Evolutionary conservation across 2,888 invertebrate genomes (phyloP), one percentile per base, ranked within the genome.

Genomic region (Theretra japonica): DNA sequence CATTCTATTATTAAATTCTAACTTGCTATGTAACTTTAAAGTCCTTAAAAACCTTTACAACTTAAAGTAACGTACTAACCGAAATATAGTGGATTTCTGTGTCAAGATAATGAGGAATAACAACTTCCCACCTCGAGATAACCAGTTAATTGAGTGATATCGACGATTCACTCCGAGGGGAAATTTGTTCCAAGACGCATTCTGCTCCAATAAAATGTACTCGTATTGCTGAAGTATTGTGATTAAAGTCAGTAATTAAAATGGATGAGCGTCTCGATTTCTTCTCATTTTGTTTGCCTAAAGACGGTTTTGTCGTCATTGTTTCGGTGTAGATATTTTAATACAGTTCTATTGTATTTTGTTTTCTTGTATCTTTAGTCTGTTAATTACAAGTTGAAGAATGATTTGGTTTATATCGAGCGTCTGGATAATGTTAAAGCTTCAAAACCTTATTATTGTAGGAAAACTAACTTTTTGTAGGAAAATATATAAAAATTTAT

Each of bases 111-210:
- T 50, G 23, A 56, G 62, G 53, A 70, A 62, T 33, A 69, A 30
- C 72, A 21, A 33, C 60, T 28, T 68, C 21, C 50, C 41, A 65
- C 65, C 11, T 60, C 48, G 48, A 60, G 56, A 33, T 68, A 60
- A 56, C 21, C 19, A 58, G 65, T 53, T 73, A 73, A 73, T 73
- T 73, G 73, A 73, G 62, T 70, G 70, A 62, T 70, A 70, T 70
- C 30, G 25, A 59, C 68, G 59, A 58, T 19, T 65, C 25, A 33
- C 62, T 30, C 53, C 23, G 19, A 17, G 62, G 62, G 62, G 62
- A 50, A 30, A 28, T 65, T 62, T 33, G 33, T 60, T 28, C 41
- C 23, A 41, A 41, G 65, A 48, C 21, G 4, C 48, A 5, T 41
- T 23, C 17, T 41, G 41, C 30, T 30, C 60, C 23, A 19, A 65